Conservation (phyloP, 2,888 invertebrate species). For the Adineta ricciae region DNA sequence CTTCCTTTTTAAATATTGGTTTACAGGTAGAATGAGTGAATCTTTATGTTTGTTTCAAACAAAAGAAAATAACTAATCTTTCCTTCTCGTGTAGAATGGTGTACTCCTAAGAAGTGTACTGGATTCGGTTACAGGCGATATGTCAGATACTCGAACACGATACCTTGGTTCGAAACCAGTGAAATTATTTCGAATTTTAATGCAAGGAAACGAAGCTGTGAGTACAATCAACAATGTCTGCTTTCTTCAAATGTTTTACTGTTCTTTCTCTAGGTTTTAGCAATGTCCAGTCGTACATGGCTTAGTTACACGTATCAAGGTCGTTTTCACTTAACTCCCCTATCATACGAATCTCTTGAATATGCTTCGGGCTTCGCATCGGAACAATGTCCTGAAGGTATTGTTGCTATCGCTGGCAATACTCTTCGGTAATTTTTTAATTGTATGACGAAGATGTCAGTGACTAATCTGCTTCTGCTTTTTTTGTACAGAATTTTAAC, state of each 20-base stretch:
- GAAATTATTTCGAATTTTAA: conserved; percentile 83
- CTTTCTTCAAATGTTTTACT: background rate
- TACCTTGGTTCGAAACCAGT: conserved; percentile 90
- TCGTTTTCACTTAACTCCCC: conserved; percentile 73
- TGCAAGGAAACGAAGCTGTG: conserved; percentile 86
- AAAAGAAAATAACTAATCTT: background rate
- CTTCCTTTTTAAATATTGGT: conserved; percentile 87
- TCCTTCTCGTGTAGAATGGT: conserved; percentile 62
- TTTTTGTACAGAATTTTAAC: conserved; percentile 67
- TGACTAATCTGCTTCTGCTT: conserved; percentile 36
- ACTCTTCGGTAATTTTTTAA: conserved; percentile 60
- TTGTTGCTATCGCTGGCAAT: conserved; percentile 95
- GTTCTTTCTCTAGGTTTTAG: conserved; percentile 56
- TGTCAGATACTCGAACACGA: conserved; percentile 89
- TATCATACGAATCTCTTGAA: conserved; percentile 89
- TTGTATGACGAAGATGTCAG: background rate
- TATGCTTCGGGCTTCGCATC: conserved; percentile 86
- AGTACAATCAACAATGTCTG: background rate
- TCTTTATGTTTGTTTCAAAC: too few species aligned
- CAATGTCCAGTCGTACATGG: conserved; percentile 95
- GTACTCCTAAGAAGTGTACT: conserved; percentile 81
- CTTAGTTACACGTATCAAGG: conserved; percentile 95
- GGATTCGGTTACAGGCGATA: conserved; percentile 86
- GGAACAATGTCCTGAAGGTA: conserved; percentile 97
- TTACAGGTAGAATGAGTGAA: conserved; percentile 56